phyloP scores from a whole-genome alignment of 2,888 invertebrate genomes.

The Hirtodrosophila cameraria region DNA sequence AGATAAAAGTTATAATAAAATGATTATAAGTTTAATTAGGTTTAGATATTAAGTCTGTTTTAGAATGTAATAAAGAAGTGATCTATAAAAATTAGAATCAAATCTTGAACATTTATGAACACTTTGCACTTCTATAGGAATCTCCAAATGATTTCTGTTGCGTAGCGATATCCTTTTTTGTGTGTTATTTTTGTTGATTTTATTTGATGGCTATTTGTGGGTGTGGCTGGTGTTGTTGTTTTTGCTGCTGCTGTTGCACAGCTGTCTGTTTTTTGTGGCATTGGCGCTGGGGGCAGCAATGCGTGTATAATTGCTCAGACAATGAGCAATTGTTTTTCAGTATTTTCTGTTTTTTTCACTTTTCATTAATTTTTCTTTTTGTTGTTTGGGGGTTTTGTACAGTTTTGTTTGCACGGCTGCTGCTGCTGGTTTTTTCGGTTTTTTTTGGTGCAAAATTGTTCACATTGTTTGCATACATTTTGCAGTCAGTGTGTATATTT shows the following conservation, averaged over 20 bases:
- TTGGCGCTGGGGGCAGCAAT: constrained; percentile 60
- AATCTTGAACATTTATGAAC: too few species aligned
- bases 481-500: constrained; percentile 66
- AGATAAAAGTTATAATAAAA: constrained; percentile 6
- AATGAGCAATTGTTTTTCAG: constrained; percentile 77
- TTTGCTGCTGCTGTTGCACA: constrained; percentile 23
- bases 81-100: background rate
- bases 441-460: constrained; percentile 51
- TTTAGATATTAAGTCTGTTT: background rate
- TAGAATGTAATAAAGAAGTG: background rate
- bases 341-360: constrained; percentile 25
- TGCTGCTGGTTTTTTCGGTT: constrained; percentile 10
- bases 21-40: constrained; percentile 3
- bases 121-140: too few species aligned
- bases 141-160: background rate
- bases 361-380: constrained; percentile 13
- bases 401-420: constrained; percentile 19
- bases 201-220: constrained; percentile 2
- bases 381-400: background rate
- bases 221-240: constrained; percentile 16
- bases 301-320: constrained; percentile 79
- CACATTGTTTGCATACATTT: constrained; percentile 77
- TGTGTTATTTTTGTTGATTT: constrained; percentile 12
- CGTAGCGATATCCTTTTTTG: constrained; percentile 40
- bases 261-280: constrained; percentile 5